Conservation (phyloP, 2,797 vertebrate genomes). For the Acrossocheilus wenchowensis region DNA sequence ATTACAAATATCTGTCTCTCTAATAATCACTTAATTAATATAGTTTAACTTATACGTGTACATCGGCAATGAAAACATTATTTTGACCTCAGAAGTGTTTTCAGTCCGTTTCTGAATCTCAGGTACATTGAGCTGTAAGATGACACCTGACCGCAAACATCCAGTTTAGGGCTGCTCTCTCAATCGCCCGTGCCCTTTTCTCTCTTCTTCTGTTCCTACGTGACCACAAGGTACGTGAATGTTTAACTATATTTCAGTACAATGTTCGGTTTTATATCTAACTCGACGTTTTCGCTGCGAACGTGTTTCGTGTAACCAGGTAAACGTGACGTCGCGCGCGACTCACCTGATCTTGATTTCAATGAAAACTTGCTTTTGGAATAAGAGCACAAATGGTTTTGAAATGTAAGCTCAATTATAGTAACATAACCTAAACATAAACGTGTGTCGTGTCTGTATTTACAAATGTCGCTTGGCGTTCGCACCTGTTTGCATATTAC, state of each 20-base stretch:
- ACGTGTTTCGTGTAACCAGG: neutral
- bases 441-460: neutral
- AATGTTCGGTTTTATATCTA: neutral
- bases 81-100: neutral
- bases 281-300: neutral
- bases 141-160: slow-evolving; percentile 13
- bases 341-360: neutral
- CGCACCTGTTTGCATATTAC: neutral
- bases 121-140: slow-evolving; percentile 5
- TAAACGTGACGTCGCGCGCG: slow-evolving; percentile 13
- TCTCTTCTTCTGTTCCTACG: neutral
- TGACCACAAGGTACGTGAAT: slow-evolving; percentile 4
- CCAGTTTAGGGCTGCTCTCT: neutral
- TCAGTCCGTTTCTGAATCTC: slow-evolving; percentile 18
- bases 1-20: neutral
- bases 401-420: neutral
- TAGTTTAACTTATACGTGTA: neutral
- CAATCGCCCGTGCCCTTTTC: neutral
- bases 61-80: neutral
- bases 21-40: neutral
- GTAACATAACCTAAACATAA: neutral
- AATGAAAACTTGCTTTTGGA: neutral
- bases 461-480: neutral
- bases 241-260: neutral
- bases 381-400: neutral